Evolutionary conservation across 2,113 vertebrate species (phyloP).

Genomic region (Lota lota): DNA sequence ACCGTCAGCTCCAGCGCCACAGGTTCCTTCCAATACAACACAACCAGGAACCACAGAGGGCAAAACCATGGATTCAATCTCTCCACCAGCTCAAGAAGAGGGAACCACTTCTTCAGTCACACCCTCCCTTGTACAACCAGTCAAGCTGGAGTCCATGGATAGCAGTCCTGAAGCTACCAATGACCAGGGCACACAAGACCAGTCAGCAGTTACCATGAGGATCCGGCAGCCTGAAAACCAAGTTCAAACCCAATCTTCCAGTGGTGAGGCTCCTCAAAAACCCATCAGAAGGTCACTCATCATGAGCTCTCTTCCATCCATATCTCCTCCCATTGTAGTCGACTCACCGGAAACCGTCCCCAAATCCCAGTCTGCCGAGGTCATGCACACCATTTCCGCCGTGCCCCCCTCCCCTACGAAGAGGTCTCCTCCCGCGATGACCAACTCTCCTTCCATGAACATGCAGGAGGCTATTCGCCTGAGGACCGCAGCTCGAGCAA

Average conservation of each 20-base stretch:
- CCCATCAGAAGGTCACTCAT: conserved; percentile 80
- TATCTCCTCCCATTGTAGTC: conserved; percentile 19
- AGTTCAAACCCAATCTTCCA: conserved; percentile 13
- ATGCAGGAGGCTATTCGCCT: conserved; percentile 83
- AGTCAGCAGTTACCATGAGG: conserved; percentile 30
- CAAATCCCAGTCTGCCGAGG: conserved; percentile 24
- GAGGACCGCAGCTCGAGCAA: conserved; percentile 77
- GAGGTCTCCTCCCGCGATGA: conserved; percentile 63
- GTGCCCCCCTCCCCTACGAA: conserved; percentile 45
- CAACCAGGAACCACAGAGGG: background rate
- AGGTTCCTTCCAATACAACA: too few relatives aligned
- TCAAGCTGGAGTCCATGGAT: conserved; percentile 80
- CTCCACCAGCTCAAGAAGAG: conserved; percentile 66
- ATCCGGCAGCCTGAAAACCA: conserved; percentile 13
- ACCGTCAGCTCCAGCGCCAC: too few relatives aligned
- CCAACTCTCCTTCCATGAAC: conserved; percentile 67
- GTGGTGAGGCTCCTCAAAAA: conserved; percentile 78
- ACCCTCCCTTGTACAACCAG: conserved; percentile 83
- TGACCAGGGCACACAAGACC: conserved; percentile 23
- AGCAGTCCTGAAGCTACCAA: conserved; percentile 35
- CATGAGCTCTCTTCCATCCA: conserved; percentile 29
- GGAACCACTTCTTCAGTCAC: conserved; percentile 75
- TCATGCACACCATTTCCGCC: conserved; percentile 28
- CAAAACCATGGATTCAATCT: conserved; percentile 10
- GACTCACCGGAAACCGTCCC: conserved; percentile 16